phyloP scores from a whole-genome alignment of 2,113 vertebrate genomes.

The Labeo catla region DNA sequence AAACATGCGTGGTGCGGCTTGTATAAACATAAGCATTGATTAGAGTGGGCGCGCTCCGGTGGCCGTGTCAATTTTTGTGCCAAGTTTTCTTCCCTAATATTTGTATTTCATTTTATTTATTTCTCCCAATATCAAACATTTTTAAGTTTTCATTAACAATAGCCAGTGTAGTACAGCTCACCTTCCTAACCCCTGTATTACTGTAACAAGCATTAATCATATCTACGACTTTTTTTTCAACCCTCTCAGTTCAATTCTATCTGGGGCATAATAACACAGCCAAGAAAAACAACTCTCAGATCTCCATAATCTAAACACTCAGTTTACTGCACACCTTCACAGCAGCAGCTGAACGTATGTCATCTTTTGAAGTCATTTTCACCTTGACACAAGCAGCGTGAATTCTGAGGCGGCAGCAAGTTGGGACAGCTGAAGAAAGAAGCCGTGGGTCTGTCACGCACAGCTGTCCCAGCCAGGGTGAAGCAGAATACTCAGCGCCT shows the following conservation, averaged over 20 bases:
- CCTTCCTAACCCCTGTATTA: not conserved
- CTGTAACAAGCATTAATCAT: not conserved
- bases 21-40: too few species aligned
- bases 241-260: not conserved
- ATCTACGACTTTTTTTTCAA: not conserved
- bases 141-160: not conserved
- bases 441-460: constrained; percentile 57
- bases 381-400: constrained; percentile 39
- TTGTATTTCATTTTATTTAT: not conserved
- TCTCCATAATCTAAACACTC: not conserved
- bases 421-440: constrained; percentile 48
- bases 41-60: too few species aligned
- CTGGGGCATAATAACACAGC: not conserved
- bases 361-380: constrained; percentile 31
- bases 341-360: not conserved
- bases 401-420: constrained; percentile 36
- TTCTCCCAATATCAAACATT: not conserved
- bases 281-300: not conserved
- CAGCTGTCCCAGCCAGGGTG: constrained; percentile 68
- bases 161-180: not conserved
- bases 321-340: not conserved
- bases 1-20: too few species aligned
- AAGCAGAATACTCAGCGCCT: constrained; percentile 44
- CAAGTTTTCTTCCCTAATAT: not conserved
- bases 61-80: not conserved